Base-by-base conservation (phyloP, 2,888 invertebrate genomes). In the Hylaea fasciaria region DNA sequence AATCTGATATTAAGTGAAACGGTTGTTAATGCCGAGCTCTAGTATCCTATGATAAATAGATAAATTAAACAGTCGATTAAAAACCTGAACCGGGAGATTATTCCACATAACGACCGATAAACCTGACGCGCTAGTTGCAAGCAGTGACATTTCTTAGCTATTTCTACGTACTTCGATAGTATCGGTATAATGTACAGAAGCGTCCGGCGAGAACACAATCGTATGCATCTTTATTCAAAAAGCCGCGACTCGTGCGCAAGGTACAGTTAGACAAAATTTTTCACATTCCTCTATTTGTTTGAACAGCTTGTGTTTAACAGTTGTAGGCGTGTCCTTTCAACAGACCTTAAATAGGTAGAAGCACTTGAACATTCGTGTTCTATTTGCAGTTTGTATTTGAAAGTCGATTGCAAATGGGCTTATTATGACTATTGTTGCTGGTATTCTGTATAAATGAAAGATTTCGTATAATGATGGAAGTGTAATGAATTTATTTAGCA, bases 211-310 rank as follows among this genome's bases (percentile, higher is more conserved):
- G 50, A 41, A 71, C 71, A 73, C 68, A 76, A 78, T 77, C 79
- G 71, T 69, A 72, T 72, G 76, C 77, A 82, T 81, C 79, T 58
- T 78, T 68, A 74, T 71, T 72, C 67, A 66, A 69, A 71, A 44
- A 69, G 59, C 66, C 62, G 71, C 67, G 64, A 73, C 68, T 66
- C 65, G 66, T 68, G 58, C 64, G 57, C 66, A 70, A 70, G 79
- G 51, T 62, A 89, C 90, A 87, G 90, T 89, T 89, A 89, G 65
- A 76, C 73, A 69, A 78, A 78, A 86, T 87, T 83, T 86, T 85
- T 81, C 58, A 78, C 82, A 89, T 89, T 87, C 86, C 84, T 66
- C 71, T 74, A 78, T 81, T 78, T 75, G 80, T 78, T 76, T 77
- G 75, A 76, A 70, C 76, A 71, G 57, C 73, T 73, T 74, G 76